A percentile compares a stretch with the other conserved stretches of the same genome.
These are phyloP conservation scores for Xyrichtys novacula DNA, from an alignment of 2,797 vertebrate genomes.

Conservation along the genomic window DNA sequence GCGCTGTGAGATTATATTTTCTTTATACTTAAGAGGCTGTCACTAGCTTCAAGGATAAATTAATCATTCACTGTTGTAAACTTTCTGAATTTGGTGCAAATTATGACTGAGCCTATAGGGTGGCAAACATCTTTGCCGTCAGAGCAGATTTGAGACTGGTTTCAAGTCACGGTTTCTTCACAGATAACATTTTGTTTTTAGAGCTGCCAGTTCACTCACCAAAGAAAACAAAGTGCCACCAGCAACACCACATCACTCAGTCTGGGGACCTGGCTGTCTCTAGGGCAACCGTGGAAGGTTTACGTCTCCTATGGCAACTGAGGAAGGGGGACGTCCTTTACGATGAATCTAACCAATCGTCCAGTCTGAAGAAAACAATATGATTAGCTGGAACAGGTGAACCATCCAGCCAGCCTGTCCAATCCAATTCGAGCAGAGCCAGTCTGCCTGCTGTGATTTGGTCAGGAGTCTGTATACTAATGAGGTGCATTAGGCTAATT, in stretches of 20 bases:
- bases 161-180: neutral
- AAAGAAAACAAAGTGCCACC: constrained; percentile 46
- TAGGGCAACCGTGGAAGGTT: constrained; percentile 83
- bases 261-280: constrained; percentile 79
- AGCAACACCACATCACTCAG: constrained; percentile 51
- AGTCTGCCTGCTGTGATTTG: constrained; percentile 42
- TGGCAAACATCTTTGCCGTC: neutral
- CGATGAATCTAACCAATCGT: constrained; percentile 69
- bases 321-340: constrained; percentile 67
- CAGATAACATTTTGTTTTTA: constrained; percentile 20
- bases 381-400: constrained; percentile 70
- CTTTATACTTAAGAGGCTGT: too few relatives aligned
- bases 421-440: constrained; percentile 59
- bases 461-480: constrained; percentile 67
- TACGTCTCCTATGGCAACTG: constrained; percentile 85
- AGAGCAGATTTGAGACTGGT: neutral
- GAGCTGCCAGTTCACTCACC: constrained; percentile 24
- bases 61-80: too few relatives aligned
- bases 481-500: constrained; percentile 71
- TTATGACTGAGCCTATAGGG: too few relatives aligned
- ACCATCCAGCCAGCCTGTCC: constrained; percentile 45
- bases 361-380: constrained; percentile 54
- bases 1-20: too few relatives aligned
- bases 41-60: too few relatives aligned
- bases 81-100: too few relatives aligned